These are phyloP conservation scores for Melinopterus prodromus DNA, from an alignment of 2,888 invertebrate species.

Conservation along the genomic window DNA sequence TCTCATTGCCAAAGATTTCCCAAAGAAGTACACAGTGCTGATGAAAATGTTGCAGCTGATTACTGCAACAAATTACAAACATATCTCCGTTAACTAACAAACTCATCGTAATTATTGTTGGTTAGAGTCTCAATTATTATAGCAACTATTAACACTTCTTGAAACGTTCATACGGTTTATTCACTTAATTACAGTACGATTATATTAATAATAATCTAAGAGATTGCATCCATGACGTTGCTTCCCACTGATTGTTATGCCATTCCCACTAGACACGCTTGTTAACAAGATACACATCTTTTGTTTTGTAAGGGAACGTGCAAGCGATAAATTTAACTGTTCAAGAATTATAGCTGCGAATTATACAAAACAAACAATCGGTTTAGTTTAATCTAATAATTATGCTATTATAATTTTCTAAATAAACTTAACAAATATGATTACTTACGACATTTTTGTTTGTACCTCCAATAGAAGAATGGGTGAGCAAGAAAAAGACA, in stretches of 20 bases:
- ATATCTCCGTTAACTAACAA: no score
- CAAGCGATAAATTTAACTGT: neutral
- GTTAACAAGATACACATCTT: neutral
- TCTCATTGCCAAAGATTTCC: no score
- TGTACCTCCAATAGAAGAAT: slow-evolving; percentile 76
- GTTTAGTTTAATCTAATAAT: neutral
- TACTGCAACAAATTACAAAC: no score
- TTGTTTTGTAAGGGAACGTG: neutral
- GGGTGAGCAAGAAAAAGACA: slow-evolving; percentile 90
- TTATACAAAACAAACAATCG: neutral
- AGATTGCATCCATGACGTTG: neutral
- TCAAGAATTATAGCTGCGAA: neutral
- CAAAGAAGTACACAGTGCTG: no score
- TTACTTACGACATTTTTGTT: neutral
- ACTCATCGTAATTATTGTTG: no score
- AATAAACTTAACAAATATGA: no score
- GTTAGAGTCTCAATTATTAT: neutral
- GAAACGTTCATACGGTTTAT: slow-evolving; percentile 4
- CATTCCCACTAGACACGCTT: neutral
- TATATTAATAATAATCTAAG: neutral
- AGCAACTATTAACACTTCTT: neutral
- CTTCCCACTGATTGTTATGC: neutral
- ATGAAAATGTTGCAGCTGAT: no score
- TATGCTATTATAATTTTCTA: no score
- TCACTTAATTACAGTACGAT: neutral